These are phyloP conservation scores for Paratrypauchen microcephalus DNA, from an alignment of 2,797 vertebrate genomes.

Conservation along the genomic window DNA sequence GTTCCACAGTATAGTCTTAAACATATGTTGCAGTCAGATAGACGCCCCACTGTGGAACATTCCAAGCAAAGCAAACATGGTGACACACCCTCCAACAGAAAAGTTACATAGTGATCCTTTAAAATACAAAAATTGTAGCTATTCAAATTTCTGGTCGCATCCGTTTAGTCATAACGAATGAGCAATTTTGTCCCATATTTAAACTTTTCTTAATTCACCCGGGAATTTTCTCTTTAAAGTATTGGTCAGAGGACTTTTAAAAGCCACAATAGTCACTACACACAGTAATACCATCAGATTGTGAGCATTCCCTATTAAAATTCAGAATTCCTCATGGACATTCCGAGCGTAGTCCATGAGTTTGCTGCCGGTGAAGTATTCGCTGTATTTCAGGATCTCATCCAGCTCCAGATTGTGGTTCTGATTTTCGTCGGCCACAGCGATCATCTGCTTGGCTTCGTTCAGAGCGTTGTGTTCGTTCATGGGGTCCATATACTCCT, in stretches of 20 bases:
- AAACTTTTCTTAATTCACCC: no score
- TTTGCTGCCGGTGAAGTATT: slow-evolving; percentile 98
- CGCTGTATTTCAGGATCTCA: slow-evolving; percentile 97
- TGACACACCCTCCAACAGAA: no score
- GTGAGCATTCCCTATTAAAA: neutral
- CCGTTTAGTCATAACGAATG: neutral
- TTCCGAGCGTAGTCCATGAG: slow-evolving; percentile 97
- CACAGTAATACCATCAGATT: neutral
- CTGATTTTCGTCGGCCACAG: slow-evolving; percentile 96
- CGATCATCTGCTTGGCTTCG: slow-evolving; percentile 98
- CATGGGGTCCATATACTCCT: slow-evolving; percentile 99
- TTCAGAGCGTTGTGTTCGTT: slow-evolving; percentile 95
- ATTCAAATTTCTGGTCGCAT: no score
- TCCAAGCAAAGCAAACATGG: no score
- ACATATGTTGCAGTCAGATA: no score
- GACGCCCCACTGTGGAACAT: no score
- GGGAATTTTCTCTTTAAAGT: neutral
- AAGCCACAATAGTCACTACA: neutral
- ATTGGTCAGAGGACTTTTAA: neutral
- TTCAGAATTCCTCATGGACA: slow-evolving; percentile 95
- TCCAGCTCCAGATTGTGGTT: slow-evolving; percentile 89
- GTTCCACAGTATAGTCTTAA: no score
- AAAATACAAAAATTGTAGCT: no score
- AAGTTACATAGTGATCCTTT: no score
- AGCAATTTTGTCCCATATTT: neutral